Conservation (phyloP, 2,888 invertebrate genomes). For the Ennomos erosarius region DNA sequence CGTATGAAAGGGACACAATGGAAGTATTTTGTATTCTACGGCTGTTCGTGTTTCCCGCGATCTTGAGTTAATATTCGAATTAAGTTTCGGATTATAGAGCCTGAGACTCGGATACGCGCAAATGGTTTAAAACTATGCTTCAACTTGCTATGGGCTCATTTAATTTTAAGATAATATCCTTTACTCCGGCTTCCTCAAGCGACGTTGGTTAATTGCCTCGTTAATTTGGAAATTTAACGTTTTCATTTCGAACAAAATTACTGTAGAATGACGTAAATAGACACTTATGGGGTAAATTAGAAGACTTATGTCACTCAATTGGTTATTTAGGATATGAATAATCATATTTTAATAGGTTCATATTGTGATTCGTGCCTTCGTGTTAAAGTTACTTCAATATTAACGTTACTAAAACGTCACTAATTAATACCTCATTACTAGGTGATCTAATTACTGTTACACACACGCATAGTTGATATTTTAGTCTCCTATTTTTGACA, state of each 20-base stretch:
- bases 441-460: too few relatives aligned
- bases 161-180: conserved; percentile 31
- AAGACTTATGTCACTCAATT: conserved; percentile 5
- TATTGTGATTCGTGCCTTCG: too few relatives aligned
- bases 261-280: conserved; percentile 19
- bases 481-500: too few relatives aligned
- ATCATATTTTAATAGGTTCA: too few relatives aligned
- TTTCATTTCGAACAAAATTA: conserved; percentile 14
- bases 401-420: too few relatives aligned
- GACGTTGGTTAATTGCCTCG: conserved; percentile 13
- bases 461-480: too few relatives aligned
- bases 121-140: conserved; percentile 48
- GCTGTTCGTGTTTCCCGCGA: conserved; percentile 68
- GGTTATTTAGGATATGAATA: background rate
- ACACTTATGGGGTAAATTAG: conserved; percentile 19
- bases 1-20: conserved; percentile 52
- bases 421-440: too few relatives aligned
- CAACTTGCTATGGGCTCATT: conserved; percentile 35
- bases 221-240: conserved; percentile 17
- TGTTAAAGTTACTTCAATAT: too few relatives aligned
- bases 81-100: conserved; percentile 59
- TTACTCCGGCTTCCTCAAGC: conserved; percentile 3
- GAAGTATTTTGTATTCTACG: conserved; percentile 65
- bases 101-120: conserved; percentile 32
- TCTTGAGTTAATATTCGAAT: conserved; percentile 69